Conservation (phyloP, 2,888 invertebrate species). For the Pristionchus japonicus region DNA sequence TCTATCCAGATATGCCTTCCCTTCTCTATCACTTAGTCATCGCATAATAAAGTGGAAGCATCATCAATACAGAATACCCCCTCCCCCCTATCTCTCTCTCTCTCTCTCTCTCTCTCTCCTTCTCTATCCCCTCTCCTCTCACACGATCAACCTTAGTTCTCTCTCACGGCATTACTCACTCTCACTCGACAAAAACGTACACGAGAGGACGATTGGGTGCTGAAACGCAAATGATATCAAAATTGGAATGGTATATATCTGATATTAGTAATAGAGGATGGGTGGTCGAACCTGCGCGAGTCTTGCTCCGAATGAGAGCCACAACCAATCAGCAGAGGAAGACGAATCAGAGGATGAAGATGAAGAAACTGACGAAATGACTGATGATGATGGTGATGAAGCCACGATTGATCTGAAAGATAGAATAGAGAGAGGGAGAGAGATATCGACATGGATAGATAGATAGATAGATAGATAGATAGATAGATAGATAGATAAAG, state of each 20-base stretch:
- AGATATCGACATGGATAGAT: too few species aligned
- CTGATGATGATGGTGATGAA: neutral
- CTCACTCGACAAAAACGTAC: too few species aligned
- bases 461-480: too few species aligned
- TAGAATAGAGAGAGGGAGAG: too few species aligned
- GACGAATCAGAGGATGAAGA: neutral
- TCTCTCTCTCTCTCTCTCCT: too few species aligned
- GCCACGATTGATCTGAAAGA: conserved; percentile 21
- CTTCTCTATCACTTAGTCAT: conserved; percentile 31
- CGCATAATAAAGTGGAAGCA: neutral
- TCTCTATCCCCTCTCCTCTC: too few species aligned
- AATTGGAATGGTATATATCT: neutral
- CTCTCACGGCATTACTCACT: neutral
- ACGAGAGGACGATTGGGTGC: too few species aligned
- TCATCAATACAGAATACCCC: neutral
- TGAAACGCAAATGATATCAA: neutral
- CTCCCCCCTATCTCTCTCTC: neutral
- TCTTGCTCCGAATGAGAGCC: conserved; percentile 36
- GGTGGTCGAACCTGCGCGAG: neutral
- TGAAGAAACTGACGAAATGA: neutral
- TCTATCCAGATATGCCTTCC: conserved; percentile 13
- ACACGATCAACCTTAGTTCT: neutral
- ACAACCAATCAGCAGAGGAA: conserved; percentile 37
- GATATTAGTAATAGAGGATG: neutral
- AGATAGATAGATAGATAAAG: too few species aligned